Evolutionary conservation across 2,888 invertebrate genomes (phyloP).

Genomic region (Cephalotes varians): DNA sequence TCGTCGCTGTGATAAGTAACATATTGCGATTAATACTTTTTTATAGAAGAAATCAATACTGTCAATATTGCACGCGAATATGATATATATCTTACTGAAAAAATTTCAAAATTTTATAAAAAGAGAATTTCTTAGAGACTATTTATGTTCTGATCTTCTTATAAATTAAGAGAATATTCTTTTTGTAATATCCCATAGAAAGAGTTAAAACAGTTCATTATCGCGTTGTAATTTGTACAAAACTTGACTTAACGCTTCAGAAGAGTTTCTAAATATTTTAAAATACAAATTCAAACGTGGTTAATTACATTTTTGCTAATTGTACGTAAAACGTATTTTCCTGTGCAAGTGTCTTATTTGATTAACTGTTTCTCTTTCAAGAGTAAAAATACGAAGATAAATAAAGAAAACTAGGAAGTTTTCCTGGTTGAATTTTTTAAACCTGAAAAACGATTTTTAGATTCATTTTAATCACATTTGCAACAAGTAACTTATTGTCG

Average conservation of each 20-base stretch:
- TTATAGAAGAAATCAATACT: slow-evolving; percentile 7
- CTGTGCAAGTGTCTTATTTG: neutral
- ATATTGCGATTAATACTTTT: neutral
- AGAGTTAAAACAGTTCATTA: neutral
- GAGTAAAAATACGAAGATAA: neutral
- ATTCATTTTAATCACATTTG: slow-evolving; percentile 1
- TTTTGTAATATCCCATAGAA: neutral
- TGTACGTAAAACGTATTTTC: slow-evolving; percentile 1
- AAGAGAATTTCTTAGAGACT: neutral
- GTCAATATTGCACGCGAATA: neutral
- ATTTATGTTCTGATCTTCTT: neutral
- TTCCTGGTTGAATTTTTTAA: neutral
- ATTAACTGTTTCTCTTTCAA: neutral
- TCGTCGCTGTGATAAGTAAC: slow-evolving; percentile 10
- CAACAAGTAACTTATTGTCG: slow-evolving; percentile 20
- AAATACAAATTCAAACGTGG: neutral
- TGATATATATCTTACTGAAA: neutral
- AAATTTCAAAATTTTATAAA: neutral
- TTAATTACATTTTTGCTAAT: slow-evolving; percentile 7
- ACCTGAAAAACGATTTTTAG: neutral
- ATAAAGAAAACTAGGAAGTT: neutral
- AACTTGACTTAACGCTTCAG: neutral
- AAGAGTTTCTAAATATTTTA: neutral
- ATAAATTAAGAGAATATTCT: neutral
- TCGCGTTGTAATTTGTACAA: neutral